Evolutionary conservation across 2,113 vertebrate genomes (phyloP), one percentile per base, ranked within the genome.

Genomic region (Pollimyrus isidori): DNA sequence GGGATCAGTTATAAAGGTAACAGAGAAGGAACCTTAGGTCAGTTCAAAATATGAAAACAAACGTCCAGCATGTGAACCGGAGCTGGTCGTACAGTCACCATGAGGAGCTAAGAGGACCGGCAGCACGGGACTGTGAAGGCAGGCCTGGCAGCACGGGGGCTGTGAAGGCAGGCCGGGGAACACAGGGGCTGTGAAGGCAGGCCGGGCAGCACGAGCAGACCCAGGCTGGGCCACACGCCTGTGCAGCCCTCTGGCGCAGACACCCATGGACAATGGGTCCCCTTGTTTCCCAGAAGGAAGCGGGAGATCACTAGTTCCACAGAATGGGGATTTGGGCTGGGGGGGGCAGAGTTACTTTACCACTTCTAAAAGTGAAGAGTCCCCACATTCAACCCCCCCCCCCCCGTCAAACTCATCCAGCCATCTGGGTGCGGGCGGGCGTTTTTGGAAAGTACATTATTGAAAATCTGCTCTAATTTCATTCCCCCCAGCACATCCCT

Each of bases 271-370:
- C 90, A 92, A 92, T 90, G 90, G 87, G 11, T 39, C 26, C 83
- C 87, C 87, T 92, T 92, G 91, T 92, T 46, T 89, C 19, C 35
- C 69, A 76, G 89, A 82, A 73, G 83, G 83, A 89, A 91, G 86
- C 58, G n/a, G 50, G 62, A 89, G 42, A 87, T 69, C 39, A 52
- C 88, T 7, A 82, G 48, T 56, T 80, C 50, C 85, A 87, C 48
- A 3, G 85, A 87, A 48, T 87, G 85, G 26, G 50, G 50, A 53
- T 42, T n/a, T n/a, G 42, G 35, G 73, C 48, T 26, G 39, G 7
- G 52, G 42, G 83, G n/a, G 56, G n/a, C 19, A 19, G 46, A 19
- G 58, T 56, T 56, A 87, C 76, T 49, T 52, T 53, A 23, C 84
- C 56, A 35, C 30, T 87, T 52, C 86, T 87, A 26, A 80, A 87